Evolutionary conservation across 2,888 invertebrate species (phyloP).

Genomic region (Litoditis marina): DNA sequence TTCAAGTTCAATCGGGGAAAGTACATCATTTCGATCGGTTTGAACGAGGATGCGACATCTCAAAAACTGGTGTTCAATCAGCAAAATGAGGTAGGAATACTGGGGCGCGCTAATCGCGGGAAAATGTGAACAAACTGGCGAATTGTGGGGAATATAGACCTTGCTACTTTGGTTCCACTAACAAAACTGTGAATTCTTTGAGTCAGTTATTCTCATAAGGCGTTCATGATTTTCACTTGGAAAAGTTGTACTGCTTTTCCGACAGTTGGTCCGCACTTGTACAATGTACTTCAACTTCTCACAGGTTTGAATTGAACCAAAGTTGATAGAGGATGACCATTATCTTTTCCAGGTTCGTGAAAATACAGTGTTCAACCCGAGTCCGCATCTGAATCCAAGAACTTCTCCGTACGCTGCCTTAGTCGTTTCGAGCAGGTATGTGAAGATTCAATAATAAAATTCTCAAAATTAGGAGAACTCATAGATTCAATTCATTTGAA

Average conservation of each 20-base stretch:
- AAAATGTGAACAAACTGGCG: no score
- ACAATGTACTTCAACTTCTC: no score
- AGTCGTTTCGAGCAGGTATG: slow-evolving; percentile 71
- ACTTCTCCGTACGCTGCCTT: slow-evolving; percentile 88
- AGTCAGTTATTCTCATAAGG: no score
- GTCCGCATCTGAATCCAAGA: slow-evolving; percentile 78
- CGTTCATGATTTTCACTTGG: neutral
- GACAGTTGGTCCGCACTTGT: no score
- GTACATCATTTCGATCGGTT: slow-evolving; percentile 56
- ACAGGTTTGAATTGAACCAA: no score
- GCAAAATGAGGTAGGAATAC: slow-evolving; percentile 63
- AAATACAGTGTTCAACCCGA: slow-evolving; percentile 83
- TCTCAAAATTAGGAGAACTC: no score
- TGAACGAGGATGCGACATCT: slow-evolving; percentile 66
- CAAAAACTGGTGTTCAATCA: slow-evolving; percentile 57
- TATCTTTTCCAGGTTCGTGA: slow-evolving; percentile 70
- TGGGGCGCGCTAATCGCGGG: slow-evolving; percentile 61
- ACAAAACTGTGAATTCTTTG: no score
- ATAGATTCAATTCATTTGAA: no score
- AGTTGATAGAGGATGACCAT: no score
- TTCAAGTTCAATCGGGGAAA: slow-evolving; percentile 75
- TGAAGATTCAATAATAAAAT: neutral
- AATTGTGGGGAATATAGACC: no score
- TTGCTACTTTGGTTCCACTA: no score
- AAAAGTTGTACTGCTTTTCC: no score